Base-by-base conservation (phyloP, 2,113 vertebrate species). In the Sciurus niger region DNA sequence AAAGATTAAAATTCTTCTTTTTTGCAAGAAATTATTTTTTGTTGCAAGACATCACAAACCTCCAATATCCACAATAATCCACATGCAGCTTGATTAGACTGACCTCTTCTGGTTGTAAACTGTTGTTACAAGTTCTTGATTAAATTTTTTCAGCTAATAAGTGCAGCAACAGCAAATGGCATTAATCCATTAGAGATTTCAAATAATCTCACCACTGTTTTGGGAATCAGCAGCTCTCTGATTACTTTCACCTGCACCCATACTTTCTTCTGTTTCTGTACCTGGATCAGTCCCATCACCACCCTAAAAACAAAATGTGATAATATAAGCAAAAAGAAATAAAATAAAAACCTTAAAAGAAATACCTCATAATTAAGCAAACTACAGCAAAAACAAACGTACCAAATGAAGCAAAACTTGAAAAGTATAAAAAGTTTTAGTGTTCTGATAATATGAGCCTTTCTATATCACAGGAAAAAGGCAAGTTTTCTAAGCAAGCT, bases 231-330 rank as follows among this genome's bases (percentile, higher is more conserved):
- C 99, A 83, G 99, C 98, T 91, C 99, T 99, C 95, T 99, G 99
- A 98, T 98, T 99, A 98, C 99, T 99, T 98, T 99, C 99, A 8
- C 98, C 98, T 95, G 99, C 99, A 97, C 99, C 99, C 97, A 99
- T 97, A 98, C 99, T 99, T 97, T 99, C 99, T 98, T 99, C 99
- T 2, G 99, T 99, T 98, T 99, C 99, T 24, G 99, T 99, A 95
- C 99, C 99, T 2, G 99, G 99, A 95, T 99, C 99, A 14, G 99
- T 99, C 91, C 99, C 99, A 46, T 99, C 99, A 97, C 99, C 99
- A 95, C 99, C 99, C 99, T 99, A 89, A 96, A 94, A 89, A 82
- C 30, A 98, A 46, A 95, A 95, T 22, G 1, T 74, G 2, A 68
- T 14, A 24, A 96, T 13, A 87, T 89, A 51, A 93, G 32, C 40